A percentile compares a stretch with the other conserved stretches of the same genome.
phyloP scores from a whole-genome alignment of 1,140 invertebrate genomes.

The Reticulitermes speratus region DNA sequence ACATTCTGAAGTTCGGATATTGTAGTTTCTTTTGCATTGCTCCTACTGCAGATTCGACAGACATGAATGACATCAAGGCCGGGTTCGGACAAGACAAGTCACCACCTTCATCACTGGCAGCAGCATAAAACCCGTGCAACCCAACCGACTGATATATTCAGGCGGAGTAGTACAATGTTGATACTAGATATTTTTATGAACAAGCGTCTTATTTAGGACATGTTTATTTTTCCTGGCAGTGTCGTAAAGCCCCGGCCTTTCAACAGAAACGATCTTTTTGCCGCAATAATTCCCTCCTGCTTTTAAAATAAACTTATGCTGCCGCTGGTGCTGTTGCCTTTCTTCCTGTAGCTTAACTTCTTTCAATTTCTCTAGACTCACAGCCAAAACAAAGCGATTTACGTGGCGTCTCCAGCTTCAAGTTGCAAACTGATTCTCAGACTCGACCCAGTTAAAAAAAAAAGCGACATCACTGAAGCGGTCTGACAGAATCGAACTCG shows the following conservation, averaged over 20 bases:
- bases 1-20: too few species aligned
- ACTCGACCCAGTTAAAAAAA: too few species aligned
- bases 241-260: neutral
- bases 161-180: neutral
- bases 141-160: neutral
- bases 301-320: neutral
- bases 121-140: too few species aligned
- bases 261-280: neutral
- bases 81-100: too few species aligned
- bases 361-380: neutral
- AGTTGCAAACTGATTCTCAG: too few species aligned
- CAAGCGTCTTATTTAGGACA: neutral
- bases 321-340: neutral
- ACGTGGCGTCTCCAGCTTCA: neutral
- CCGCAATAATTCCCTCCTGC: conserved; percentile 3
- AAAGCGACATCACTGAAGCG: too few species aligned
- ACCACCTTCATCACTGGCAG: too few species aligned
- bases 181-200: neutral
- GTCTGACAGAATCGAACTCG: too few species aligned
- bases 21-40: too few species aligned
- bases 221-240: conserved; percentile 18
- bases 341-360: neutral
- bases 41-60: too few species aligned
- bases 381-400: conserved; percentile 4
- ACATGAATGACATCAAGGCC: too few species aligned